These are phyloP conservation scores for Glossophaga mutica DNA, from an alignment of 2,797 vertebrate genomes.

Conservation along the genomic window DNA sequence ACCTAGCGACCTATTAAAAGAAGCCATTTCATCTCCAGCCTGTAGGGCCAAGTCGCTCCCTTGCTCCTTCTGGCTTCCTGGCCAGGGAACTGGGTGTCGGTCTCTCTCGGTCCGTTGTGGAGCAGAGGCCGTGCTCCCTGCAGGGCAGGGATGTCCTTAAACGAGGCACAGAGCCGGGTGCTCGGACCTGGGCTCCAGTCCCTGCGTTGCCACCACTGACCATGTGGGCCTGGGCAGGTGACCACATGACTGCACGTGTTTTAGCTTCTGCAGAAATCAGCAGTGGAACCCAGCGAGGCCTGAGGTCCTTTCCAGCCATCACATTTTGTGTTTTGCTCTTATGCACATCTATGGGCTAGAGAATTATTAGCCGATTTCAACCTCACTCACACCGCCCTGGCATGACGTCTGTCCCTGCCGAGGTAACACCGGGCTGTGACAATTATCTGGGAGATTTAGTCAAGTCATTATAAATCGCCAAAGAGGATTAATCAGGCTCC, in stretches of 20 bases:
- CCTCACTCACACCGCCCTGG: no score
- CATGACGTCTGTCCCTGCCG: not conserved
- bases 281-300: not conserved
- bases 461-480: not conserved
- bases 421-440: not conserved
- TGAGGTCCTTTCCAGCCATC: not conserved
- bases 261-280: not conserved
- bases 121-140: not conserved
- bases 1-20: not conserved
- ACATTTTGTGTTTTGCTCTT: not conserved
- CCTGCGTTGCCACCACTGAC: rapidly evolving
- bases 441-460: not conserved
- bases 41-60: not conserved
- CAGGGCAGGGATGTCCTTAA: not conserved
- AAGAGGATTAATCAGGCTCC: not conserved
- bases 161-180: not conserved
- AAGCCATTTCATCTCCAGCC: not conserved
- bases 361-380: not conserved
- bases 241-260: not conserved
- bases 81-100: no score
- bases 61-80: not conserved
- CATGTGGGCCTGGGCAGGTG: not conserved
- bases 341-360: not conserved
- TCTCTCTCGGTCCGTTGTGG: not conserved
- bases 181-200: not conserved